Percentiles rank a stretch among this genome's conserved stretches.
phyloP scores from a whole-genome alignment of 2,888 invertebrate genomes.

The Rhimphoctona megacephalus region DNA sequence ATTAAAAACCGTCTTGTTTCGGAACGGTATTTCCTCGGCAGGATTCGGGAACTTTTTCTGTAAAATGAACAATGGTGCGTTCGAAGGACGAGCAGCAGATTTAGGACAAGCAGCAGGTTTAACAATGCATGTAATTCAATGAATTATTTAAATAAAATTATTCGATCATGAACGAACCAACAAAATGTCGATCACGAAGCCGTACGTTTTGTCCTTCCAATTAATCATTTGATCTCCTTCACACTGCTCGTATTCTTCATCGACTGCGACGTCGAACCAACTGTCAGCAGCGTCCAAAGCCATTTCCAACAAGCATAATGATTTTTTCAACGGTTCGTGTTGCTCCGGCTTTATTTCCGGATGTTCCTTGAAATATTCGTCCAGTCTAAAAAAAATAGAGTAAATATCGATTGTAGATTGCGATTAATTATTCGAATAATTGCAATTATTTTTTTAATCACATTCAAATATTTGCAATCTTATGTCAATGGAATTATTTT shows the following conservation, averaged over 20 bases:
- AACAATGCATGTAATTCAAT: neutral
- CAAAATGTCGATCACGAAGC: slow-evolving; percentile 77
- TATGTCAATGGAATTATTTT: neutral
- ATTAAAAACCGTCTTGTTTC: slow-evolving; percentile 75
- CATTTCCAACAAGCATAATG: slow-evolving; percentile 64
- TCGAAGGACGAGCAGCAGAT: too few relatives aligned
- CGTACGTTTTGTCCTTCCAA: slow-evolving; percentile 77
- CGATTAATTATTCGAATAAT: slow-evolving; percentile 4
- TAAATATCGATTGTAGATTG: neutral
- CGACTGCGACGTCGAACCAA: slow-evolving; percentile 64
- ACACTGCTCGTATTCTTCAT: slow-evolving; percentile 24
- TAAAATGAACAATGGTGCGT: neutral
- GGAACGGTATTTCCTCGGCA: slow-evolving; percentile 76
- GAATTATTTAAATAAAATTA: neutral
- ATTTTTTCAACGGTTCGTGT: slow-evolving; percentile 59
- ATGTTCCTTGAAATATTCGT: slow-evolving; percentile 66
- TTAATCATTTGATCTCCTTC: slow-evolving; percentile 73
- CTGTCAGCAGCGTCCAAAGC: slow-evolving; percentile 52
- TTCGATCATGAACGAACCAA: slow-evolving; percentile 71
- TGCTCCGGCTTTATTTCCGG: slow-evolving; percentile 64
- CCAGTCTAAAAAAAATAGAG: slow-evolving; percentile 52
- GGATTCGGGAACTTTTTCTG: slow-evolving; percentile 80
- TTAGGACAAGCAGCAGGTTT: too few relatives aligned
- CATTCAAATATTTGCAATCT: neutral
- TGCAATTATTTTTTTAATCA: neutral